These are phyloP conservation scores for Entomyzon cyanotis DNA, from an alignment of 2,113 vertebrate species.

Conservation along the genomic window DNA sequence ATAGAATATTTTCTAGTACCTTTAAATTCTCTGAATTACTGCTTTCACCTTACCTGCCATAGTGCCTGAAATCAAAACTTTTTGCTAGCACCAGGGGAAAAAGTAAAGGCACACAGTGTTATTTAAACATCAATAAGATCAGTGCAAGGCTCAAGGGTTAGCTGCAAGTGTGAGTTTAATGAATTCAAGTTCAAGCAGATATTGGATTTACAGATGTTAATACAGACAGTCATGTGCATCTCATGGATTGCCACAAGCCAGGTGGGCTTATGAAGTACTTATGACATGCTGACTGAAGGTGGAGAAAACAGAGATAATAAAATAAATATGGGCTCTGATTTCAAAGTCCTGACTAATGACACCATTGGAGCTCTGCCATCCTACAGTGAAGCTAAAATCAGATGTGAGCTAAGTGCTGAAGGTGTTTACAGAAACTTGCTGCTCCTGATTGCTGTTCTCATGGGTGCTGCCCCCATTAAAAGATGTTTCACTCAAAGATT, in stretches of 20 bases:
- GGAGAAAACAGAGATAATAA: slow-evolving; percentile 8
- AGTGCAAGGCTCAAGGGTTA: neutral
- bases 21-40: neutral
- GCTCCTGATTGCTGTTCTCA: slow-evolving; percentile 8
- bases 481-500: neutral
- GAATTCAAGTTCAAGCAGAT: neutral
- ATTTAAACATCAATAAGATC: neutral
- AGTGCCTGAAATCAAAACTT: neutral
- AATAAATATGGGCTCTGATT: slow-evolving; percentile 1
- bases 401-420: neutral
- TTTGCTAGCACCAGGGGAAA: neutral
- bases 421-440: slow-evolving; percentile 4
- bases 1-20: neutral
- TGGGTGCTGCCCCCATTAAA: neutral
- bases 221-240: neutral
- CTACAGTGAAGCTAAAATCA: neutral
- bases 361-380: neutral
- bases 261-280: neutral
- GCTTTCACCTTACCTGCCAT: neutral
- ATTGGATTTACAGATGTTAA: neutral
- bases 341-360: slow-evolving; percentile 7
- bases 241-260: neutral
- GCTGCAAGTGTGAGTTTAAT: neutral
- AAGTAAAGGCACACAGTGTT: neutral
- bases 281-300: neutral